These are phyloP conservation scores for Pasiphila rectangulata DNA, from an alignment of 2,888 invertebrate species.

Conservation along the genomic window DNA sequence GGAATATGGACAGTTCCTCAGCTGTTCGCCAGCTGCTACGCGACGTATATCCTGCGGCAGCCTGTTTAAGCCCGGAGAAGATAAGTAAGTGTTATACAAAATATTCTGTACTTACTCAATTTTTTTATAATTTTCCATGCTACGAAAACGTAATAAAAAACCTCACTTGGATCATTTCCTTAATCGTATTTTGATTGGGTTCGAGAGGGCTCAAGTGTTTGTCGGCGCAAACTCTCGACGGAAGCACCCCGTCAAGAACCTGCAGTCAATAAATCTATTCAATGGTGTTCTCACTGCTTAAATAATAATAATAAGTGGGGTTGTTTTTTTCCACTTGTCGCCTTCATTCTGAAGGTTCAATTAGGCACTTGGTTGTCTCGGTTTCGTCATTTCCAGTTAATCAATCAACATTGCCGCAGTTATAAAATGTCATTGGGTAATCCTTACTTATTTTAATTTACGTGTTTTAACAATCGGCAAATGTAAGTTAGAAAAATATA, in stretches of 20 bases:
- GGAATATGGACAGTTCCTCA: constrained; percentile 83
- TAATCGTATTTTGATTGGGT: constrained; percentile 22
- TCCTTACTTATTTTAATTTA: not conserved
- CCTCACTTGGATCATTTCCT: constrained; percentile 9
- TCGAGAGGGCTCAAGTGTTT: constrained; percentile 4
- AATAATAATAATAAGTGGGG: constrained; percentile 18
- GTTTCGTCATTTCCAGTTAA: constrained; percentile 3
- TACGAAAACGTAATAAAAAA: constrained; percentile 4
- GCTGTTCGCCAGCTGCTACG: constrained; percentile 91
- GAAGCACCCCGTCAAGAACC: too few relatives aligned
- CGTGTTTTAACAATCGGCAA: too few relatives aligned
- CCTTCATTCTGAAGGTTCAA: constrained; percentile 3
- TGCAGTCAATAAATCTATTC: constrained; percentile 20
- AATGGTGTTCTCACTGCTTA: constrained; percentile 24
- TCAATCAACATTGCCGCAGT: not conserved
- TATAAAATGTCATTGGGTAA: constrained; percentile 8
- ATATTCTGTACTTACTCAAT: not conserved
- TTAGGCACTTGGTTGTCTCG: constrained; percentile 4
- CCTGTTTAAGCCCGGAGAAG: constrained; percentile 87
- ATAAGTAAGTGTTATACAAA: constrained; percentile 69
- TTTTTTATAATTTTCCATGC: not conserved
- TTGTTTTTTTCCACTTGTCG: constrained; percentile 10
- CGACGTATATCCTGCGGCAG: constrained; percentile 95
- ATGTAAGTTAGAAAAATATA: too few relatives aligned
- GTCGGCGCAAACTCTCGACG: constrained; percentile 13